phyloP scores from a whole-genome alignment of 1,140 invertebrate species.

The Zophobas morio region DNA sequence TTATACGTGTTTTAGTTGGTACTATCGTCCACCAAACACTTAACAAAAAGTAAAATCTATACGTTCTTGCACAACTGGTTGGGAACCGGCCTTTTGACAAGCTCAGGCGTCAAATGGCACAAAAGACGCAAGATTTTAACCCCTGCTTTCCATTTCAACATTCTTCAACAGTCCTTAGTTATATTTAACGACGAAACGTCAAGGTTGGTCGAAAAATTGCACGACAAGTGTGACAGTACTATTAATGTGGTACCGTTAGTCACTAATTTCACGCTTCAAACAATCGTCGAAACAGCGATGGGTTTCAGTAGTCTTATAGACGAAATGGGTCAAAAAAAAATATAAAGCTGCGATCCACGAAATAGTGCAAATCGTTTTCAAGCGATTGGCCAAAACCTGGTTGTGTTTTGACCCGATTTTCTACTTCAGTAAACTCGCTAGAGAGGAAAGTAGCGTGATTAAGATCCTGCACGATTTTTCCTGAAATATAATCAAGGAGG shows the following conservation, averaged over 20 bases:
- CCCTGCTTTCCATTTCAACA: slow-evolving; percentile 88
- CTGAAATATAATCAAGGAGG: slow-evolving; percentile 17
- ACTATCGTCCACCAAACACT: slow-evolving; percentile 35
- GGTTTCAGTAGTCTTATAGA: slow-evolving; percentile 48
- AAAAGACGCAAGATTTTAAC: slow-evolving; percentile 82
- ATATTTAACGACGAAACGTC: slow-evolving; percentile 78
- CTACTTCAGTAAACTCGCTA: slow-evolving; percentile 7
- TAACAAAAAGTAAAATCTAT: slow-evolving; percentile 39
- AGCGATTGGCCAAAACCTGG: slow-evolving; percentile 76
- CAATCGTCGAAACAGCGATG: slow-evolving; percentile 50
- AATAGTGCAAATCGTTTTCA: slow-evolving; percentile 67
- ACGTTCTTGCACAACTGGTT: slow-evolving; percentile 70
- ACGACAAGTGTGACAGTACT: slow-evolving; percentile 2
- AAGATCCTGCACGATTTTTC: slow-evolving; percentile 74
- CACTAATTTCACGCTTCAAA: slow-evolving; percentile 21
- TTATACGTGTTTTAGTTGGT: slow-evolving; percentile 2
- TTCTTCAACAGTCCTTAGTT: slow-evolving; percentile 82
- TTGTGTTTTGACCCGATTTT: slow-evolving; percentile 55
- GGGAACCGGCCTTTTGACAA: slow-evolving; percentile 76
- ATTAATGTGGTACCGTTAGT: slow-evolving; percentile 27
- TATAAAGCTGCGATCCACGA: slow-evolving; percentile 74
- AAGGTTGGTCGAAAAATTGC: slow-evolving; percentile 68
- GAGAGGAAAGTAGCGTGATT: slow-evolving; percentile 69
- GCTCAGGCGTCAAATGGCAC: slow-evolving; percentile 82
- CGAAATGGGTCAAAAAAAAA: slow-evolving; percentile 57